Conservation (phyloP, 1,140 invertebrate species). For the Hesperophylax magnus region DNA sequence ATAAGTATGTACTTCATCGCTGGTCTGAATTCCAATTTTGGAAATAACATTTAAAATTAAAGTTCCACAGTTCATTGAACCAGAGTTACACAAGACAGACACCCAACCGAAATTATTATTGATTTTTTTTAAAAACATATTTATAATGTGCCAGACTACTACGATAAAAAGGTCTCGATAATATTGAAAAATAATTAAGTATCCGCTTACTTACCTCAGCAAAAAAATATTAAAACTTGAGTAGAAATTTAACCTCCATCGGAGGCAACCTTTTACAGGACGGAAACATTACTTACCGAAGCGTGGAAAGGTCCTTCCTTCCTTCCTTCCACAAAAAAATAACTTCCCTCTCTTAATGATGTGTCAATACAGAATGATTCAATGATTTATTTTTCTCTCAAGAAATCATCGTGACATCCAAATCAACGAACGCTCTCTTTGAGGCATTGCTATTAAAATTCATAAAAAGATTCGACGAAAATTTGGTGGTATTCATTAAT, state of each 20-base stretch:
- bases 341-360: neutral
- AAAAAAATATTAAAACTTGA: constrained; percentile 12
- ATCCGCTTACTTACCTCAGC: no score
- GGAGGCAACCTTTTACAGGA: neutral
- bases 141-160: no score
- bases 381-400: constrained; percentile 3
- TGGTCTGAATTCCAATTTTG: no score
- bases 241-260: neutral
- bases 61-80: no score
- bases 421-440: constrained; percentile 1
- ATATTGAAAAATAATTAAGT: no score
- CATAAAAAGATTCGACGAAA: neutral
- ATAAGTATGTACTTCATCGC: no score
- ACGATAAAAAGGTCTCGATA: no score
- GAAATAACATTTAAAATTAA: no score
- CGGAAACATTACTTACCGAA: constrained; percentile 8
- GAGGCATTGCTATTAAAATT: neutral
- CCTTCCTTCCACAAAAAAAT: neutral
- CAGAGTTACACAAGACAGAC: no score
- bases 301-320: neutral
- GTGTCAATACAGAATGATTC: constrained; percentile 12
- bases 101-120: no score
- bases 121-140: no score
- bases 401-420: neutral
- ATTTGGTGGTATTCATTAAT: neutral